Conservation (phyloP, 2,113 vertebrate species). For the Psephotus haematonotus region DNA sequence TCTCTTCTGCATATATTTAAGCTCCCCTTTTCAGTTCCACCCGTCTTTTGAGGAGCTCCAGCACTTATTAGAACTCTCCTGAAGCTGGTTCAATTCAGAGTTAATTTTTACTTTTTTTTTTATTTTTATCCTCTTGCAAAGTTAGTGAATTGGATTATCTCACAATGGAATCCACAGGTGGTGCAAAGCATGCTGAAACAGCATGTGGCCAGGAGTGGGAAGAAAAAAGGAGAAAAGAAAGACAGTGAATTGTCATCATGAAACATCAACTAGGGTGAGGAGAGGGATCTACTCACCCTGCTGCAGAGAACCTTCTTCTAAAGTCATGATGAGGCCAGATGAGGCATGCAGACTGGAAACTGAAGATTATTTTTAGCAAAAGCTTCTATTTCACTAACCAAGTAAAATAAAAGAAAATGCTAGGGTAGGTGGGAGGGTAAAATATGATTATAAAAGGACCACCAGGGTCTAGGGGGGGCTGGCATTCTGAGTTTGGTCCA, state of each 20-base stretch:
- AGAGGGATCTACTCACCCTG: neutral
- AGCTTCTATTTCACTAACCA: neutral
- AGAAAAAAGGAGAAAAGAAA: neutral
- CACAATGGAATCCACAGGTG: neutral
- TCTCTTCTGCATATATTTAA: neutral
- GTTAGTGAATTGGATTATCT: neutral
- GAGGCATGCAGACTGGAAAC: neutral
- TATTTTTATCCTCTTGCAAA: neutral
- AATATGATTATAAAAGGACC: neutral
- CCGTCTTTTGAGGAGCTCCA: neutral
- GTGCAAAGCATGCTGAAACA: neutral
- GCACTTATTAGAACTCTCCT: neutral
- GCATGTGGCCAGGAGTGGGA: neutral
- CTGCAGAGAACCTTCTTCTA: neutral
- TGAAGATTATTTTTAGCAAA: neutral
- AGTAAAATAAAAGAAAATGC: neutral
- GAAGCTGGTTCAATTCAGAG: neutral
- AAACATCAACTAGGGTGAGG: neutral
- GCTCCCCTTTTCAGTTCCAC: neutral
- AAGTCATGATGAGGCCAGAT: neutral
- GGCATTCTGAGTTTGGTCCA: neutral
- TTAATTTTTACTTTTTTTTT: neutral
- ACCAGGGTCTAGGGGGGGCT: rapidly evolving
- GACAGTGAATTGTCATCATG: neutral
- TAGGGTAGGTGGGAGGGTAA: neutral